A percentile compares a stretch with the other conserved stretches of the same genome.
Conservation (phyloP, 2,888 invertebrate species). For the Acholoe squamosa region DNA sequence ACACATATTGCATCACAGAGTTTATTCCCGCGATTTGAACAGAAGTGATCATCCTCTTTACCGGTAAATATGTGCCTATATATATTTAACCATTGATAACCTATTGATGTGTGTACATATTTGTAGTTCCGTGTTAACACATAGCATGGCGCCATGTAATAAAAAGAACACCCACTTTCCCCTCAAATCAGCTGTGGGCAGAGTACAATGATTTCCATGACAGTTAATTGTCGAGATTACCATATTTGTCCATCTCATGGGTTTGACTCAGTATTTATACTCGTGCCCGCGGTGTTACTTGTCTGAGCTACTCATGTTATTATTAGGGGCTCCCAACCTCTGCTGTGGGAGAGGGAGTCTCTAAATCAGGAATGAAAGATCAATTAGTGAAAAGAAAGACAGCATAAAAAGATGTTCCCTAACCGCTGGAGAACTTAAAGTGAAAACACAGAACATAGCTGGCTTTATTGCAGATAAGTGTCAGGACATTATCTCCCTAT, state of each 20-base stretch:
- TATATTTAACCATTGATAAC: no score
- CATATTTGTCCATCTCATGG: background rate
- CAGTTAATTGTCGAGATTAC: constrained; percentile 19
- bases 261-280: background rate
- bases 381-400: constrained; percentile 2
- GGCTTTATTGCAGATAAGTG: background rate
- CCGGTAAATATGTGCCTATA: no score
- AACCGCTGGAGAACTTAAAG: background rate
- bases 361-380: background rate
- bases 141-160: no score
- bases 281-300: background rate
- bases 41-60: no score
- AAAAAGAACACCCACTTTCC: no score
- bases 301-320: background rate
- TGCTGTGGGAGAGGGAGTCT: background rate
- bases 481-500: background rate
- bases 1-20: no score
- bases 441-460: background rate
- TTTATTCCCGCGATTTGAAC: no score
- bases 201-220: background rate
- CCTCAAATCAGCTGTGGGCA: no score
- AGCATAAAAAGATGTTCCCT: background rate
- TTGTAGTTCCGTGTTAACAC: no score
- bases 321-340: background rate
- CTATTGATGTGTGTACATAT: no score